Percentiles rank a stretch among this genome's conserved stretches.
Evolutionary conservation across 2,797 vertebrate species (phyloP).

Genomic region (Poliocrania exsul): DNA sequence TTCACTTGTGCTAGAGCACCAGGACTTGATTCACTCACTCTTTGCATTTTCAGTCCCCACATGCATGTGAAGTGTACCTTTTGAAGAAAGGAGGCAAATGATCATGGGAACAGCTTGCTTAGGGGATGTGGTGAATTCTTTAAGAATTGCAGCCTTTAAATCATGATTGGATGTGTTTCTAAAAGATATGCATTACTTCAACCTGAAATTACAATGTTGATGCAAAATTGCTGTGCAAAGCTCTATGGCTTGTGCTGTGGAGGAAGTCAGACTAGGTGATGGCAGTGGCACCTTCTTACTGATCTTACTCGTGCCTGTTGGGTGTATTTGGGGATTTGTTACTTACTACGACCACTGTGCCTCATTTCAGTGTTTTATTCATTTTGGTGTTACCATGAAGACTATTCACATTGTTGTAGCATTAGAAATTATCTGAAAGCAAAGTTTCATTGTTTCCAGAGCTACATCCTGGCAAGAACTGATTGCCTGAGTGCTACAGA

Average conservation of each 20-base stretch:
- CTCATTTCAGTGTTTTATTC: background rate
- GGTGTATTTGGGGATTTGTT: background rate
- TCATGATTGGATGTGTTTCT: background rate
- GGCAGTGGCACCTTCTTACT: background rate
- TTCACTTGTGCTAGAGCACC: background rate
- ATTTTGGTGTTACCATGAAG: background rate
- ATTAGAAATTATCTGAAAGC: background rate
- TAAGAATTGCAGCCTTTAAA: constrained; percentile 2
- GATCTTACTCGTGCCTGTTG: background rate
- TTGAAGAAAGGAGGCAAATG: background rate
- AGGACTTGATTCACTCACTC: background rate
- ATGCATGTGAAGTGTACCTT: background rate
- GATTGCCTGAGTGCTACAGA: background rate
- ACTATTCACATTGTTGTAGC: background rate
- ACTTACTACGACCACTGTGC: background rate
- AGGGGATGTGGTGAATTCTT: background rate
- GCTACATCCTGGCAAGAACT: fast-evolving
- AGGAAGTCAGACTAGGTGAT: background rate
- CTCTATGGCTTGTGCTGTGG: background rate
- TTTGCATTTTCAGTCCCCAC: background rate
- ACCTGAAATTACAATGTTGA: background rate
- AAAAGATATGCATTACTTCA: background rate
- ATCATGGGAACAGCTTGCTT: background rate
- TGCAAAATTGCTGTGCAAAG: background rate
- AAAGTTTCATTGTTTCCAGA: background rate